Base-by-base conservation (phyloP, 1,140 invertebrate species). In the Oncopodura yosiiana region DNA sequence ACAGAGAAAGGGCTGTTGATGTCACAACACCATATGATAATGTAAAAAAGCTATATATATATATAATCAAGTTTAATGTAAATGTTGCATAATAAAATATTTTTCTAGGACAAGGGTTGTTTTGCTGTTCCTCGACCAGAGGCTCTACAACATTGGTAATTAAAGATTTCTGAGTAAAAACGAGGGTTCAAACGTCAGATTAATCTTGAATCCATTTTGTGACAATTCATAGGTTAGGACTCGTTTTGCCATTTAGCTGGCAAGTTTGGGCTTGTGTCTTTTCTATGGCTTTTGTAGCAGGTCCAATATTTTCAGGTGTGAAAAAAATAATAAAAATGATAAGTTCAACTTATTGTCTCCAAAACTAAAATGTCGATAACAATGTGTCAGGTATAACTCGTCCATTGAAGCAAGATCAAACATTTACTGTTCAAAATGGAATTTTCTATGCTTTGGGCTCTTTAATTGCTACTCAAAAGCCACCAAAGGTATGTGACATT, bases 1-100 rank as follows among this genome's bases (percentile, higher is more conserved):
- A 60, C n/a, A 48, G 65, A 30, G 63, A 62, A 49, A 61, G 19
- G 49, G 65, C 53, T 21, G 63, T 66, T 24, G 64, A 65, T 26
- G 43, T 67, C 8, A 48, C 60, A 5, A 37, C 50, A 2, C 61
- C 66, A 9, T 67, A 61, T 49, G 53, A 53, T 51, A 42, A 57
- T n/a, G n/a, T n/a, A n/a, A n/a, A n/a, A n/a, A n/a, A n/a, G n/a
- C n/a, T n/a, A n/a, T n/a, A n/a, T n/a, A n/a, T n/a, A n/a, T n/a
- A n/a, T n/a, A n/a, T n/a, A n/a, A n/a, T n/a, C n/a, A n/a, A n/a
- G n/a, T n/a, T n/a, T n/a, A n/a, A n/a, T n/a, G n/a, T n/a, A n/a
- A n/a, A n/a, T n/a, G n/a, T n/a, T n/a, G n/a, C n/a, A n/a, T n/a
- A n/a, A n/a, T n/a, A n/a, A n/a, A n/a, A n/a, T n/a, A n/a, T n/a